These are phyloP conservation scores for Laterallus jamaicensis DNA, from an alignment of 2,113 vertebrate genomes.

Conservation along the genomic window DNA sequence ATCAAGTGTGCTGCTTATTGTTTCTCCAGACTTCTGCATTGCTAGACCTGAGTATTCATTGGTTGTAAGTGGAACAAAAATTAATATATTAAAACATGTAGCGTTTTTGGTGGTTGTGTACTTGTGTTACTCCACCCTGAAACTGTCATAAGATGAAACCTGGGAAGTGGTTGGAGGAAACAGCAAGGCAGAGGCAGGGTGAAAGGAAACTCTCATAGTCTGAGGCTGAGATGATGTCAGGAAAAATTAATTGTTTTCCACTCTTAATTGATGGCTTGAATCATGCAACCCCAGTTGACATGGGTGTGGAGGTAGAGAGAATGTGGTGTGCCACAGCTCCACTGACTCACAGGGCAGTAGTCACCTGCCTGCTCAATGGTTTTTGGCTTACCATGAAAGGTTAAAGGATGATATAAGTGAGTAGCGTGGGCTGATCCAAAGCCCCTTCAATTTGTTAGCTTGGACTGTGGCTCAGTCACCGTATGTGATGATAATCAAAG, in stretches of 20 bases:
- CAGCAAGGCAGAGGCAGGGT: neutral
- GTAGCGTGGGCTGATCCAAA: neutral
- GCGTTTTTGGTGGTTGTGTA: neutral
- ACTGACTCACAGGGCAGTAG: neutral
- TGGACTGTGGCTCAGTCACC: neutral
- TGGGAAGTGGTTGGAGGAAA: neutral
- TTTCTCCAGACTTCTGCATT: neutral
- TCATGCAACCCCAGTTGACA: neutral
- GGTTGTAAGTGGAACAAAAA: neutral
- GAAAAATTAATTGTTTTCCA: constrained; percentile 40
- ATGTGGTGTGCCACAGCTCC: neutral
- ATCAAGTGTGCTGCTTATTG: neutral
- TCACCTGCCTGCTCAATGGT: neutral
- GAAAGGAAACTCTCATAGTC: constrained; percentile 17
- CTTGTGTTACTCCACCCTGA: neutral
- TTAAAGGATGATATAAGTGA: neutral
- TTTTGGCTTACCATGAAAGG: neutral
- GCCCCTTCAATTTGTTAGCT: neutral
- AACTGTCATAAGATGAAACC: neutral
- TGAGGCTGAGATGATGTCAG: constrained; percentile 26
- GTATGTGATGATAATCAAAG: neutral
- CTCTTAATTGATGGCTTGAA: constrained; percentile 24
- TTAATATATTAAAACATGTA: neutral
- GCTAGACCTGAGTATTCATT: neutral
- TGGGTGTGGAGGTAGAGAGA: neutral